Percentiles rank a stretch among this genome's conserved stretches.
Evolutionary conservation across 1,140 invertebrate species (phyloP).

Genomic region (Eumaeus atala): DNA sequence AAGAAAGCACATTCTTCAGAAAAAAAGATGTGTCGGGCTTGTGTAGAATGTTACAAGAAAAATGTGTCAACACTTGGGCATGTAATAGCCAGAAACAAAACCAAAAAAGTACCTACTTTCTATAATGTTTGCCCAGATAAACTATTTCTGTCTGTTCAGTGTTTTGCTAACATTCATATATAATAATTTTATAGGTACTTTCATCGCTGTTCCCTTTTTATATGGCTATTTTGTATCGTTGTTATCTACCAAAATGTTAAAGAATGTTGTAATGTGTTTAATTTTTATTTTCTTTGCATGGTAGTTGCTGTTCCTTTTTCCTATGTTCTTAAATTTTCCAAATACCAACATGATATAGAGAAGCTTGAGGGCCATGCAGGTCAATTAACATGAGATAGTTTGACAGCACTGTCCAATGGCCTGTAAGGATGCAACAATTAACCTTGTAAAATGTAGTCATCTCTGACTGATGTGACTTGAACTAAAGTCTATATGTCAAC

Average conservation of each 20-base stretch:
- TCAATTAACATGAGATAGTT: constrained; percentile 32
- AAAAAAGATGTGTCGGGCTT: constrained; percentile 28
- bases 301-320: constrained; percentile 29
- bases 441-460: constrained; percentile 23
- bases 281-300: constrained; percentile 19
- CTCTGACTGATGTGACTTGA: constrained; percentile 24
- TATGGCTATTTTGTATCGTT: constrained; percentile 20
- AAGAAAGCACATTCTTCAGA: constrained; percentile 30
- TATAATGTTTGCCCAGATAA: constrained; percentile 6
- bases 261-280: constrained; percentile 21
- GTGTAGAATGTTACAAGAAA: constrained; percentile 25
- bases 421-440: constrained; percentile 23
- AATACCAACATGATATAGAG: constrained; percentile 22
- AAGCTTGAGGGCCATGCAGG: constrained; percentile 28
- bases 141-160: constrained; percentile 9
- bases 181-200: too few relatives aligned
- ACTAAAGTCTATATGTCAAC: constrained; percentile 28
- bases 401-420: constrained; percentile 23
- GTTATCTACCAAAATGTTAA: constrained; percentile 22
- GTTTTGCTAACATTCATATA: neutral
- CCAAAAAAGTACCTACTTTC: constrained; percentile 30
- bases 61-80: constrained; percentile 23
- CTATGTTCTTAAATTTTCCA: constrained; percentile 24
- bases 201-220: constrained; percentile 12
- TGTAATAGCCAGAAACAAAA: constrained; percentile 31